phyloP scores from a whole-genome alignment of 2,113 vertebrate species.

The Panthera uncia region DNA sequence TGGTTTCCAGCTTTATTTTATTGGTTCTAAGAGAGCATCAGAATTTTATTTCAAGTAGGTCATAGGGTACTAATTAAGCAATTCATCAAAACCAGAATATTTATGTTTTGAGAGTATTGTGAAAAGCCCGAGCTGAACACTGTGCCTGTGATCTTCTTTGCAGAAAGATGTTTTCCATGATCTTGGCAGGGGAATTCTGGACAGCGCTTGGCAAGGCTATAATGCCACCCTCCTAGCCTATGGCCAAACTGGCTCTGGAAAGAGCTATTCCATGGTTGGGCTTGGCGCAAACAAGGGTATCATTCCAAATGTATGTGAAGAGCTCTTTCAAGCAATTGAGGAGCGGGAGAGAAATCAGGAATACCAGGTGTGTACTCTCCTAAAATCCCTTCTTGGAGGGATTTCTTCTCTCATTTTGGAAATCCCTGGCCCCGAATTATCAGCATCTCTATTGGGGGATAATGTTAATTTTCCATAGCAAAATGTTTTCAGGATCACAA shows the following conservation, averaged over 20 bases:
- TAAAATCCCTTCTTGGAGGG: not conserved
- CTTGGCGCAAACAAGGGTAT: conserved; percentile 89
- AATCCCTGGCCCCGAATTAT: not conserved
- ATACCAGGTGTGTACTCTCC: conserved; percentile 84
- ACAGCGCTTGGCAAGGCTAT: conserved; percentile 88
- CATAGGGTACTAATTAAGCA: not conserved
- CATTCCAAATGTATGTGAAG: conserved; percentile 87
- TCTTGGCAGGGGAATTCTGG: conserved; percentile 87
- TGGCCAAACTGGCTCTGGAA: conserved; percentile 90
- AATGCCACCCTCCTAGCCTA: conserved; percentile 89
- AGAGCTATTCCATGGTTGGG: conserved; percentile 92
- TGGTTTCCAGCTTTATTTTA: not conserved
- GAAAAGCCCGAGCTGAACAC: not conserved
- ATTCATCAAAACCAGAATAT: not conserved
- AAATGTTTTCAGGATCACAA: not conserved
- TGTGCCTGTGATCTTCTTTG: not conserved
- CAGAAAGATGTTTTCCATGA: conserved; percentile 87
- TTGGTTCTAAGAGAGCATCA: not conserved
- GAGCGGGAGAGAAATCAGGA: conserved; percentile 84
- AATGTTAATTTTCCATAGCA: not conserved
- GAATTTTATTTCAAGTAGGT: not conserved
- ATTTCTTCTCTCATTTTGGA: not conserved
- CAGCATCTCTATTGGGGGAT: not conserved
- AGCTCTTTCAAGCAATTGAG: conserved; percentile 86
- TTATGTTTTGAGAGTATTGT: not conserved